These are phyloP conservation scores for Dryobates pubescens DNA, from an alignment of 2,797 vertebrate species.

Conservation along the genomic window DNA sequence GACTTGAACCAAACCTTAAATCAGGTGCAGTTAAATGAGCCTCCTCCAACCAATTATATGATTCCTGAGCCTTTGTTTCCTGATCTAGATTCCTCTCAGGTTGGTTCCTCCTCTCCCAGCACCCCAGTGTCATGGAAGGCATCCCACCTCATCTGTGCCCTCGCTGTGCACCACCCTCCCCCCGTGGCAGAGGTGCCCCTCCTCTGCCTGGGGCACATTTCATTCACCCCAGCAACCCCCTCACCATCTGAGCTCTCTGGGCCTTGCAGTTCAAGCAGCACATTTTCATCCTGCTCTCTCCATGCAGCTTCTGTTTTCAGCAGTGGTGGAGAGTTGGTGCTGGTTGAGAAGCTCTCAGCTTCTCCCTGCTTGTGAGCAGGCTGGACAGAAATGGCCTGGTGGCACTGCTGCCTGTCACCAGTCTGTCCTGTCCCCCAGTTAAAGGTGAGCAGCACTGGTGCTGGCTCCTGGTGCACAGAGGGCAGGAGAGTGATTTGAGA, in stretches of 20 bases:
- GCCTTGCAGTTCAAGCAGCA: neutral
- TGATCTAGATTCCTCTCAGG: slow-evolving; percentile 72
- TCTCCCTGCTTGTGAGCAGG: neutral
- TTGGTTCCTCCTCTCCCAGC: slow-evolving; percentile 62
- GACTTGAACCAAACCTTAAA: slow-evolving; percentile 63
- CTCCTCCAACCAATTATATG: slow-evolving; percentile 69
- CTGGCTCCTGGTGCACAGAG: neutral
- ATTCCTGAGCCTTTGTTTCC: slow-evolving; percentile 77
- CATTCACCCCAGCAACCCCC: neutral
- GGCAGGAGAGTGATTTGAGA: neutral
- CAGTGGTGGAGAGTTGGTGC: neutral
- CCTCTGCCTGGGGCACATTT: slow-evolving; percentile 15
- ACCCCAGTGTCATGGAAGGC: slow-evolving; percentile 51
- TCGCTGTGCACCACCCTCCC: slow-evolving; percentile 13
- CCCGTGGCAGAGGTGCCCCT: slow-evolving; percentile 28
- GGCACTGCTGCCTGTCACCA: neutral
- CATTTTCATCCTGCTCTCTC: neutral
- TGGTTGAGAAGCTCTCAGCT: neutral
- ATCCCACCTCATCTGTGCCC: slow-evolving; percentile 66
- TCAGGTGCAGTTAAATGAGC: slow-evolving; percentile 80
- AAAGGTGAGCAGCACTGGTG: neutral
- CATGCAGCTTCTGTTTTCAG: neutral
- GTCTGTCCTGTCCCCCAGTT: neutral
- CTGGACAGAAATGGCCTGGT: neutral
- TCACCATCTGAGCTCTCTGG: neutral